These are phyloP conservation scores for Lanistes nyassanus DNA, from an alignment of 1,140 invertebrate species.

Conservation along the genomic window DNA sequence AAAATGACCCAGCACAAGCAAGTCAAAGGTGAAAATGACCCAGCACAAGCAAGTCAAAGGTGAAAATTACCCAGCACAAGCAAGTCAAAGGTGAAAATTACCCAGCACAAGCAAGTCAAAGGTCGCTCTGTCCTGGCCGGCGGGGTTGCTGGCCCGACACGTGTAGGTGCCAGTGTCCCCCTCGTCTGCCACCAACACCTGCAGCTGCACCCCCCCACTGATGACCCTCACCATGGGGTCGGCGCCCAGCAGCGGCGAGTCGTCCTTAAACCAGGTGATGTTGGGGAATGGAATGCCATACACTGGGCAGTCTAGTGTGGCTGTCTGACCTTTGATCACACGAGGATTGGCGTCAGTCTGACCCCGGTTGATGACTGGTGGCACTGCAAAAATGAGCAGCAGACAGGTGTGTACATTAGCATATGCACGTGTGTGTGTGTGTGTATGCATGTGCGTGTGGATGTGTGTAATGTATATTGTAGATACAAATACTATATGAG, in stretches of 20 bases:
- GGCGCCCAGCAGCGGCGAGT: slow-evolving; percentile 28
- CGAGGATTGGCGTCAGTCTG: slow-evolving; percentile 44
- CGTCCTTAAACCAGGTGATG: slow-evolving; percentile 63
- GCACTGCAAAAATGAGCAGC: slow-evolving; percentile 54
- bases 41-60: slow-evolving; percentile 41
- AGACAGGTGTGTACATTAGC: not conserved
- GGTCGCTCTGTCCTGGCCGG: slow-evolving; percentile 57
- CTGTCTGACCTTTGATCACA: slow-evolving; percentile 47
- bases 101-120: slow-evolving; percentile 44
- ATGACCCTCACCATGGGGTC: slow-evolving; percentile 36
- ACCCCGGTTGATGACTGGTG: slow-evolving; percentile 59
- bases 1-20: too few relatives aligned
- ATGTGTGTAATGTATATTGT: too few relatives aligned
- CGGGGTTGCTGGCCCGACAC: slow-evolving; percentile 68
- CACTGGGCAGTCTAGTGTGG: slow-evolving; percentile 57
- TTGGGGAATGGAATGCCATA: slow-evolving; percentile 61
- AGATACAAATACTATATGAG: too few relatives aligned
- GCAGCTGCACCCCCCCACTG: slow-evolving; percentile 52
- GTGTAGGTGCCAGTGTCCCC: slow-evolving; percentile 67
- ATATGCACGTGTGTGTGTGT: not conserved
- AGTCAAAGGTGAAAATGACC: slow-evolving; percentile 23
- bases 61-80: not conserved
- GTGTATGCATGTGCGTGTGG: not conserved
- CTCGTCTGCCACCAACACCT: slow-evolving; percentile 60
- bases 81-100: not conserved